Conservation (phyloP, 35 echinoderm and acorn worm genomes). For the Hemicentrotus pulcherrimus region DNA sequence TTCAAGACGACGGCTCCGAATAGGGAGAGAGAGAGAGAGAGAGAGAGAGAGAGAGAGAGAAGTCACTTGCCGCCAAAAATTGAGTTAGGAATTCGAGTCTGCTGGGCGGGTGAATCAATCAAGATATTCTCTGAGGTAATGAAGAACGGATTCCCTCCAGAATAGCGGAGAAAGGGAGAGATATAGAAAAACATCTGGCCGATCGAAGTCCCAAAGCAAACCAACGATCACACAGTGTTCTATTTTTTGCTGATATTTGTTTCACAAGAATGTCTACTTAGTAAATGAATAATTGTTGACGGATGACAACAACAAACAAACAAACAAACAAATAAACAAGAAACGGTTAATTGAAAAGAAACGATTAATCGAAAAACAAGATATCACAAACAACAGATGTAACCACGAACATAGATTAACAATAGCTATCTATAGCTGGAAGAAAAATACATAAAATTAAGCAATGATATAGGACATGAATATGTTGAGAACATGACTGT, state of each 20-base stretch:
- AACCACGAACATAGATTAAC: too few relatives aligned
- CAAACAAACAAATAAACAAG: neutral
- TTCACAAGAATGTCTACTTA: neutral
- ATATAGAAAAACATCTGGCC: constrained; percentile 35
- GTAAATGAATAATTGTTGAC: neutral
- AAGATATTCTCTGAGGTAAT: constrained; percentile 8
- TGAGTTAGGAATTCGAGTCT: constrained; percentile 29
- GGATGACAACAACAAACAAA: neutral
- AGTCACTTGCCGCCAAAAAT: neutral
- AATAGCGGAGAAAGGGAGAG: neutral
- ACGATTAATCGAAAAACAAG: too few relatives aligned
- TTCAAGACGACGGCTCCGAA: too few relatives aligned
- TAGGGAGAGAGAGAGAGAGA: too few relatives aligned
- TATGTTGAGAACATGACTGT: too few relatives aligned
- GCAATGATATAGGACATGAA: too few relatives aligned
- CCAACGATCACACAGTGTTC: neutral
- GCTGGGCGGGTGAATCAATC: constrained; percentile 28
- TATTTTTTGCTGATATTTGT: neutral
- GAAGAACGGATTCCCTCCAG: neutral
- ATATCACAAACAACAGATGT: too few relatives aligned
- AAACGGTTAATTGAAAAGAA: neutral
- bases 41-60: neutral
- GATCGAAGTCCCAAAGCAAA: neutral
- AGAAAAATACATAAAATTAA: too few relatives aligned
- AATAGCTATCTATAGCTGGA: too few relatives aligned